A percentile compares a stretch with the other conserved stretches of the same genome.
Conservation (phyloP, 2,797 vertebrate genomes). For the Melanotaenia nigrans region DNA sequence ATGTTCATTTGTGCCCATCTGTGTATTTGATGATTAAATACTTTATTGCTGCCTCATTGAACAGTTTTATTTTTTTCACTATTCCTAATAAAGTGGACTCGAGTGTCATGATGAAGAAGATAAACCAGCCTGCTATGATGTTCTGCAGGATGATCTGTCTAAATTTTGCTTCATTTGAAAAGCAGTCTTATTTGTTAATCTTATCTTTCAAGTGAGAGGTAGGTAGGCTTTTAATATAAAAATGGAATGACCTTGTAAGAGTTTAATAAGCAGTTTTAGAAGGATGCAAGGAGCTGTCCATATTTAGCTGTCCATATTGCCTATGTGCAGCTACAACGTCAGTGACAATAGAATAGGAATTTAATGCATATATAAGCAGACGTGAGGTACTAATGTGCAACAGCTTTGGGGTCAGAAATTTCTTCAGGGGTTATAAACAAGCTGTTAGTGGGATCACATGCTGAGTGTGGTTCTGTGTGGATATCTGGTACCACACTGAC, state of each 20-base stretch:
- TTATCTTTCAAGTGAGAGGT: not conserved
- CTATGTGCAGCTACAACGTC: not conserved
- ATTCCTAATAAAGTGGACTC: not conserved
- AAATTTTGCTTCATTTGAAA: not conserved
- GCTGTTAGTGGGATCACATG: conserved; percentile 25
- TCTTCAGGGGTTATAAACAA: conserved; percentile 8
- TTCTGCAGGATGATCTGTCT: not conserved
- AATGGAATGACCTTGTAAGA: not conserved
- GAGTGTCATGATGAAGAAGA: not conserved
- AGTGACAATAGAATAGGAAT: not conserved
- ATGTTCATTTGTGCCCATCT: not conserved
- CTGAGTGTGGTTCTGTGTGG: conserved; percentile 12
- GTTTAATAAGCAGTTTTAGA: not conserved
- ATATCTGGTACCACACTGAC: conserved; percentile 30
- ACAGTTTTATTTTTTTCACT: conserved; percentile 12
- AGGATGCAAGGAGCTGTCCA: not conserved
- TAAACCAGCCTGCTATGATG: not conserved
- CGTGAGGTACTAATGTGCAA: conserved; percentile 5
- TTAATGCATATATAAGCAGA: conserved; percentile 2
- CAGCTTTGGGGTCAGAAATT: conserved; percentile 23
- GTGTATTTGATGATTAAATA: conserved; percentile 3
- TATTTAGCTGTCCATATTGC: too few species aligned
- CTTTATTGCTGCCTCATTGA: not conserved
- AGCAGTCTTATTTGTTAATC: not conserved
- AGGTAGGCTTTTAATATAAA: not conserved